These are phyloP conservation scores for Apocrypta bakeri DNA, from an alignment of 1,140 invertebrate genomes.

Conservation along the genomic window DNA sequence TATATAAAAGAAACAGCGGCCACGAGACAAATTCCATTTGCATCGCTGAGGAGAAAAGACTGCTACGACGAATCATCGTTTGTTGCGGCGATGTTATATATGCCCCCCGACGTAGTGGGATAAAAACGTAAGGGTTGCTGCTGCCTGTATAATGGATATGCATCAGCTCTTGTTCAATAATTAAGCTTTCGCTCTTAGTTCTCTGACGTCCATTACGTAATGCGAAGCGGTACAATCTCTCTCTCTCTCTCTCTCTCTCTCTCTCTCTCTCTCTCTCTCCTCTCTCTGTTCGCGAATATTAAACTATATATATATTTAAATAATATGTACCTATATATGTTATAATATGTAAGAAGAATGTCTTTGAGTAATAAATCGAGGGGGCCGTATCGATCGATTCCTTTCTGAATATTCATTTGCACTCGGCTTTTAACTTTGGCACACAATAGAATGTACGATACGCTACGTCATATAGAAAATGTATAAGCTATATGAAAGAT, in stretches of 20 bases:
- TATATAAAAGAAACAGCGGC: constrained; percentile 1
- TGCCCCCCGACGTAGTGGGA: not conserved
- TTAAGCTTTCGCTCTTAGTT: not conserved
- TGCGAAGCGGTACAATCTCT: no score
- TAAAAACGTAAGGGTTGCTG: not conserved
- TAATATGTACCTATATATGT: no score
- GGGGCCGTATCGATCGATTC: no score
- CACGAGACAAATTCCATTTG: constrained; percentile 34
- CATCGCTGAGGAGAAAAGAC: not conserved
- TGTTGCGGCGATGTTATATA: not conserved
- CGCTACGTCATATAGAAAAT: no score
- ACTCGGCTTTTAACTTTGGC: not conserved
- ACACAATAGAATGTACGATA: not conserved
- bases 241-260: no score
- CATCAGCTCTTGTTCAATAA: not conserved
- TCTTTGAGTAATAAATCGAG: not conserved
- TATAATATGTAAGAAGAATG: not conserved
- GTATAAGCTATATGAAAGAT: no score
- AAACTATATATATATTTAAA: no score
- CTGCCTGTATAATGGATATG: not conserved
- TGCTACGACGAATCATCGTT: not conserved
- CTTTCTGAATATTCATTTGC: not conserved
- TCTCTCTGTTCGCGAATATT: not conserved
- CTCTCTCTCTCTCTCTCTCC: no score
- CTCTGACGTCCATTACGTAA: no score